Evolutionary conservation across 2,888 invertebrate genomes (phyloP).

Genomic region (Neria commutata): DNA sequence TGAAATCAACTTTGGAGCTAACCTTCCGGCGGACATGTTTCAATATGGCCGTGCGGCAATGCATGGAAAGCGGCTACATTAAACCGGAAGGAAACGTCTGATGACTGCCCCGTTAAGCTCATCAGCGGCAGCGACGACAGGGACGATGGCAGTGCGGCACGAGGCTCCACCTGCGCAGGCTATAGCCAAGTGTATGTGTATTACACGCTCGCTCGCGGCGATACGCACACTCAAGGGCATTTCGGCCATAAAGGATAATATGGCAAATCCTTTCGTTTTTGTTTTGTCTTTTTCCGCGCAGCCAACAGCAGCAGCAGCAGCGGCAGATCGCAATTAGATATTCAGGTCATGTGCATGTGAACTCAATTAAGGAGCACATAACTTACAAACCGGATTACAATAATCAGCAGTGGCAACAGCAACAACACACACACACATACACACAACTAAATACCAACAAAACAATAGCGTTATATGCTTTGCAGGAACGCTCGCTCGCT

Average conservation of each 20-base stretch:
- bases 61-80: constrained; percentile 24
- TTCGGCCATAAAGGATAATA: constrained; percentile 9
- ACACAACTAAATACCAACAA: neutral
- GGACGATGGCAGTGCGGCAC: too few species aligned
- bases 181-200: too few species aligned
- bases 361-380: constrained; percentile 59
- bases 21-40: constrained; percentile 40
- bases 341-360: constrained; percentile 58
- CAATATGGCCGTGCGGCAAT: constrained; percentile 32
- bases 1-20: constrained; percentile 53
- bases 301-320: neutral
- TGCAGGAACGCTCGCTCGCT: neutral
- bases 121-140: constrained; percentile 2
- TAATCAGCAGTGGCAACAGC: constrained; percentile 36
- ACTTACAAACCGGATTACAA: constrained; percentile 59
- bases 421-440: neutral
- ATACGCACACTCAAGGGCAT: neutral
- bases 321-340: constrained; percentile 41
- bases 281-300: constrained; percentile 1
- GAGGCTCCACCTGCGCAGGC: too few species aligned
- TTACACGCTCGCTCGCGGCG: neutral
- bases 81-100: constrained; percentile 35
- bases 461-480: neutral
- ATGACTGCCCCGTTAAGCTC: constrained; percentile 30
- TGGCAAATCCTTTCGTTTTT: constrained; percentile 13